A percentile compares a stretch with the other conserved stretches of the same genome.
Evolutionary conservation across 2,797 vertebrate species (phyloP).

Genomic region (Trachurus trachurus): DNA sequence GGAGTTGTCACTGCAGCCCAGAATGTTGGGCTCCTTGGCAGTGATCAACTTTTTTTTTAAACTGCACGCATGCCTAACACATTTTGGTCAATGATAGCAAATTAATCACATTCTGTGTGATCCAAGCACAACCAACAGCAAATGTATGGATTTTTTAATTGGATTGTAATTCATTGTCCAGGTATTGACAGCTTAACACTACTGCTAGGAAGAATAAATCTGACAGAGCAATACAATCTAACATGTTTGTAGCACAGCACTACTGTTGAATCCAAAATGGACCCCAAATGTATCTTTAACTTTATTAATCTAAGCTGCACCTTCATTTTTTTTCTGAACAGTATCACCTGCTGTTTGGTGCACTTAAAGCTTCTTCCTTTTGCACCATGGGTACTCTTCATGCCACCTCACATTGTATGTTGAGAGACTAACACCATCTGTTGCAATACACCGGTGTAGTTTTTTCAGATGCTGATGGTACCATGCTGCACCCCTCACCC

Average conservation of each 20-base stretch:
- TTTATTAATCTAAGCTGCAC: neutral
- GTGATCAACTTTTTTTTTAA: neutral
- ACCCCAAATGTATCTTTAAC: neutral
- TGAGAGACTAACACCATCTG: neutral
- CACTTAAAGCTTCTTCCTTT: neutral
- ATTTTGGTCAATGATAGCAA: neutral
- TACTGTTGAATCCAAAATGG: neutral
- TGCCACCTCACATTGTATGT: neutral
- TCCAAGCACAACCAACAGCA: neutral
- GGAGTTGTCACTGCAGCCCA: neutral
- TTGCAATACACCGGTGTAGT: neutral
- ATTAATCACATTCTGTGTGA: neutral
- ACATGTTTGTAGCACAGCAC: too few species aligned
- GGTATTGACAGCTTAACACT: neutral
- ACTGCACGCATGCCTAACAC: neutral
- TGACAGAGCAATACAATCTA: neutral
- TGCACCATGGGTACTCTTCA: too few species aligned
- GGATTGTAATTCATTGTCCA: neutral
- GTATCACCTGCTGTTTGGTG: neutral
- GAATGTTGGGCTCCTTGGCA: neutral
- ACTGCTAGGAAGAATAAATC: neutral
- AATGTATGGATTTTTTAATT: neutral
- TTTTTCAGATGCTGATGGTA: too few species aligned
- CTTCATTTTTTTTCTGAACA: neutral
- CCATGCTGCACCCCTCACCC: neutral